Percentiles rank a stretch among this genome's conserved stretches.
These are phyloP conservation scores for Calypte anna DNA, from an alignment of 2,113 vertebrate genomes.

Conservation along the genomic window DNA sequence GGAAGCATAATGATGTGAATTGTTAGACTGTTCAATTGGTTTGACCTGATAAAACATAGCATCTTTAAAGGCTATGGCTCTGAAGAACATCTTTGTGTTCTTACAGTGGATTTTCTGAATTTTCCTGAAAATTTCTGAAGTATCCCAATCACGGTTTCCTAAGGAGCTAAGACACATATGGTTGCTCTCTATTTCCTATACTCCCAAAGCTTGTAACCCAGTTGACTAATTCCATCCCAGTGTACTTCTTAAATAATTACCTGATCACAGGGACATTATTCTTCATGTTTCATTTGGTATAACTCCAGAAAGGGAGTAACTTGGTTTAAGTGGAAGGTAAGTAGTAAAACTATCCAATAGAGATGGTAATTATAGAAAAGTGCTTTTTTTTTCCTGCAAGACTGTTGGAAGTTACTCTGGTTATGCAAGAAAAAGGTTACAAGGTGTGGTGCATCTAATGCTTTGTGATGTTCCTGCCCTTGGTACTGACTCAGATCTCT, in stretches of 20 bases:
- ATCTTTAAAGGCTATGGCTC: neutral
- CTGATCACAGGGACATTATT: neutral
- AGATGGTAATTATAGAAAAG: neutral
- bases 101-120: neutral
- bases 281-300: neutral
- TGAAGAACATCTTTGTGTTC: neutral
- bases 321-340: neutral
- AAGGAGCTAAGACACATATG: neutral
- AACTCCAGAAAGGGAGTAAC: neutral
- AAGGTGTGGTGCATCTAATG: neutral
- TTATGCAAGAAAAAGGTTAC: neutral
- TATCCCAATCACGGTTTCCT: neutral
- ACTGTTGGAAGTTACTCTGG: neutral
- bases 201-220: neutral
- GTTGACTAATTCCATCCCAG: neutral
- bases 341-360: neutral
- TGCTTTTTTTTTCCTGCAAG: neutral
- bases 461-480: neutral
- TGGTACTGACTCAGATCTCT: neutral
- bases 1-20: neutral
- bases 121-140: neutral
- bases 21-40: neutral
- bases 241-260: constrained; percentile 4
- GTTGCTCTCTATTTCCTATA: neutral
- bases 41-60: neutral